Conservation (phyloP, 1,140 invertebrate species). For the Listronotus oregonensis region DNA sequence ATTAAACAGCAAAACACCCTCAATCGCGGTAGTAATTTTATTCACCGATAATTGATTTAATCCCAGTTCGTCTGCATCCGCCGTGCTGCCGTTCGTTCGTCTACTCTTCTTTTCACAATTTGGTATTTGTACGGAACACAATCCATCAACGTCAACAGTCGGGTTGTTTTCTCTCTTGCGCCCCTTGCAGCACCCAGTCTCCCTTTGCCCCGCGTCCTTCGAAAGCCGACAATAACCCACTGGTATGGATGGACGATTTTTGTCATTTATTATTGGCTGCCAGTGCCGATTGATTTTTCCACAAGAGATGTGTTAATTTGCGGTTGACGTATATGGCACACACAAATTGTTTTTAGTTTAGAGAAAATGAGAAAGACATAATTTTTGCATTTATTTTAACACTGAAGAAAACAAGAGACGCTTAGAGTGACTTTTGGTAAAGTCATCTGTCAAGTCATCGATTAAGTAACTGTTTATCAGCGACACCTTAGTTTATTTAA, state of each 20-base stretch:
- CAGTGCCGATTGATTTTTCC: constrained; percentile 54
- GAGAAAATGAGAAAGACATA: not conserved
- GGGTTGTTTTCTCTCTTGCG: constrained; percentile 54
- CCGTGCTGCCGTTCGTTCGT: constrained; percentile 47
- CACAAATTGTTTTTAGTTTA: constrained; percentile 7
- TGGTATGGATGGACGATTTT: constrained; percentile 58
- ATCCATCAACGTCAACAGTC: constrained; percentile 57
- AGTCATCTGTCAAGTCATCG: too few species aligned
- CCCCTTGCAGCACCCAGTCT: constrained; percentile 34
- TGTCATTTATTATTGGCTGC: constrained; percentile 57
- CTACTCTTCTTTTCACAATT: constrained; percentile 59
- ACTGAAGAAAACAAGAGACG: too few species aligned
- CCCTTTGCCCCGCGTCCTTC: constrained; percentile 39
- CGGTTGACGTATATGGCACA: constrained; percentile 21
- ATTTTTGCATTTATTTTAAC: too few species aligned
- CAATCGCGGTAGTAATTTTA: constrained; percentile 31
- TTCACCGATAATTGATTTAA: constrained; percentile 53
- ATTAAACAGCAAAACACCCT: constrained; percentile 25
- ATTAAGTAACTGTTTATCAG: too few species aligned
- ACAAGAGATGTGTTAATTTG: constrained; percentile 54
- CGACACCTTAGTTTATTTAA: too few species aligned
- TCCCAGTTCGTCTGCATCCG: constrained; percentile 49
- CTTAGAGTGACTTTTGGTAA: too few species aligned
- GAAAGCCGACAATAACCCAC: constrained; percentile 55
- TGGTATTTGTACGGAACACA: constrained; percentile 57